Percentiles rank a stretch among this genome's conserved stretches.
Conservation (phyloP, 1,140 invertebrate species). For the Caligus rogercresseyi region DNA sequence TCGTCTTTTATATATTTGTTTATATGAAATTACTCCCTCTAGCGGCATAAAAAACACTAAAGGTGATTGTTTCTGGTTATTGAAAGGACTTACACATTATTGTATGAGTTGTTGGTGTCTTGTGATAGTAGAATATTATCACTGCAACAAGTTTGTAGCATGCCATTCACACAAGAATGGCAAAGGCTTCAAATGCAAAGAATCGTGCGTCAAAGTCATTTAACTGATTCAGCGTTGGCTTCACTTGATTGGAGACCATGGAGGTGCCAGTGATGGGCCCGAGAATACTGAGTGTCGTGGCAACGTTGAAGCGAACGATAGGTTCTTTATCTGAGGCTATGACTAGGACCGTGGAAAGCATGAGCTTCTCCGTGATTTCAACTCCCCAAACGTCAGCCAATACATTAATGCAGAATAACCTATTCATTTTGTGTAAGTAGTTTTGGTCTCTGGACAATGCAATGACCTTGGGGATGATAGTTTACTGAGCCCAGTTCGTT, state of each 20-base stretch:
- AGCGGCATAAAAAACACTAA: too few species aligned
- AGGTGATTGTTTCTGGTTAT: too few species aligned
- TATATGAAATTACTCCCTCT: too few species aligned
- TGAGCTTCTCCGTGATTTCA: slow-evolving; percentile 72
- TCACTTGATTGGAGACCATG: slow-evolving; percentile 68
- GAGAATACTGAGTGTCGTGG: slow-evolving; percentile 89
- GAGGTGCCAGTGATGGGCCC: slow-evolving; percentile 67
- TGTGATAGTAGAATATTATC: too few species aligned
- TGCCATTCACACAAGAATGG: too few species aligned
- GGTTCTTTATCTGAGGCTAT: slow-evolving; percentile 90
- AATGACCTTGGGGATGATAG: slow-evolving; percentile 89
- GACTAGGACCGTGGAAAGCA: slow-evolving; percentile 79
- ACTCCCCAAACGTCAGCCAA: slow-evolving; percentile 84
- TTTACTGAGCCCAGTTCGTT: slow-evolving; percentile 86
- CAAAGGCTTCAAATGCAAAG: slow-evolving; percentile 89
- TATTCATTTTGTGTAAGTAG: slow-evolving; percentile 97
- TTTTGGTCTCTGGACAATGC: slow-evolving; percentile 81
- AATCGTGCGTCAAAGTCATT: slow-evolving; percentile 97
- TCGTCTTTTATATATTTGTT: too few species aligned
- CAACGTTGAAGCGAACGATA: slow-evolving; percentile 98
- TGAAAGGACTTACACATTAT: too few species aligned
- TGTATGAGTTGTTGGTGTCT: too few species aligned
- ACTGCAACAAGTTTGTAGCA: too few species aligned
- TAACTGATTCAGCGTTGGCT: slow-evolving; percentile 84
- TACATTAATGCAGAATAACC: slow-evolving; percentile 84